Percentiles rank a stretch among this genome's conserved stretches.
These are phyloP conservation scores for Cosmopolites sordidus DNA, from an alignment of 2,888 invertebrate genomes.

Conservation along the genomic window DNA sequence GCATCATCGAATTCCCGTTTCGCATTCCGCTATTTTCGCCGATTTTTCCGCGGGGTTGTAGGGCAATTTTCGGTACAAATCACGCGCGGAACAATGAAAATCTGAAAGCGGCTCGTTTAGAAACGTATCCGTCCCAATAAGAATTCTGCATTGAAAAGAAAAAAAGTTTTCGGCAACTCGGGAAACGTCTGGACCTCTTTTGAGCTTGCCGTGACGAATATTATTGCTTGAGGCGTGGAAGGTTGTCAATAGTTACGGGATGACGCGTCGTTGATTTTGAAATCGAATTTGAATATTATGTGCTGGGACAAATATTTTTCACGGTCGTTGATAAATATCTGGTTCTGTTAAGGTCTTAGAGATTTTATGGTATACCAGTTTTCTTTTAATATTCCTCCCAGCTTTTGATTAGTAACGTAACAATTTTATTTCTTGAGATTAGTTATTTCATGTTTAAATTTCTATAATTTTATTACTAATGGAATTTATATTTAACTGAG, in stretches of 20 bases:
- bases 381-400: not conserved
- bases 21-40: no score
- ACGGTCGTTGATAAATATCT: not conserved
- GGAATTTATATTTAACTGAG: no score
- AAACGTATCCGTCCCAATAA: slow-evolving; percentile 4
- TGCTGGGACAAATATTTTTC: not conserved
- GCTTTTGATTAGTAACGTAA: not conserved
- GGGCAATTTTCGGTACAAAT: slow-evolving; percentile 18
- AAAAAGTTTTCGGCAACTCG: no score
- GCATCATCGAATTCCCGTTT: no score
- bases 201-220: no score
- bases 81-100: slow-evolving; percentile 17
- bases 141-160: no score
- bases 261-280: not conserved
- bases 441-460: no score
- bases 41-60: slow-evolving; percentile 10
- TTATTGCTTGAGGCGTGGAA: no score
- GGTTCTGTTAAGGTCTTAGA: not conserved
- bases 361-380: not conserved
- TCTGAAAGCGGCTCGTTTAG: slow-evolving; percentile 16
- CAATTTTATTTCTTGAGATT: no score
- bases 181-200: no score
- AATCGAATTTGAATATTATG: not conserved
- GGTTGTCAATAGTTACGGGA: no score
- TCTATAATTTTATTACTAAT: no score